Conservation (phyloP, 2,797 vertebrate species). For the Helarctos malayanus region DNA sequence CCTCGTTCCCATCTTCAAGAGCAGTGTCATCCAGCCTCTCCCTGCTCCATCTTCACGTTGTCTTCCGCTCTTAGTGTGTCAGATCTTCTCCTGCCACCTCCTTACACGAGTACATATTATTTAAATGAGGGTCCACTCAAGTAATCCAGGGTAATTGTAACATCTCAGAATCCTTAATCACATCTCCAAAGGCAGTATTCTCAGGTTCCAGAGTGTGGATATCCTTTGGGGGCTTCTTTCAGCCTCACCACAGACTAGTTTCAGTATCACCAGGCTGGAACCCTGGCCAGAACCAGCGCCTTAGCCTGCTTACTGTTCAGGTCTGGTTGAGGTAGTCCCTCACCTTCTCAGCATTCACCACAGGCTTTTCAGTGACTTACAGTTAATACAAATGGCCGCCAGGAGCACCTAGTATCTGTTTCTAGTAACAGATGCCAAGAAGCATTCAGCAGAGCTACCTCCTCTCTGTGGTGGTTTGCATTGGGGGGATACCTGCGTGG, state of each 20-base stretch:
- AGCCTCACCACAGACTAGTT: neutral
- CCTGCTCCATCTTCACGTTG: neutral
- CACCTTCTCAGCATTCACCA: neutral
- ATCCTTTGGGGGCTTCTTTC: neutral
- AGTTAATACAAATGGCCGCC: neutral
- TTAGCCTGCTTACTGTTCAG: neutral
- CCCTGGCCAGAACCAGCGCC: neutral
- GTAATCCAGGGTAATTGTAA: neutral
- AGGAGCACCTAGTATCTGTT: neutral
- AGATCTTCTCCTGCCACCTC: neutral
- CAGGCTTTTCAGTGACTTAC: neutral
- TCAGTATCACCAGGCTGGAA: neutral
- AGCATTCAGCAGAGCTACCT: neutral
- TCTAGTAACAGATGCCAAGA: neutral
- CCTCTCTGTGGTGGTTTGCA: neutral
- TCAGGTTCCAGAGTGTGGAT: neutral
- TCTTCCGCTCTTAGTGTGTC: neutral
- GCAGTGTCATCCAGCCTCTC: neutral
- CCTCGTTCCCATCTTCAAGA: neutral
- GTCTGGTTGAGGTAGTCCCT: neutral
- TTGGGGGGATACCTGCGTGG: neutral
- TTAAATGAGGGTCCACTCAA: neutral
- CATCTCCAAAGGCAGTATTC: neutral
- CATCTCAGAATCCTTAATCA: neutral
- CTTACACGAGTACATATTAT: neutral